Evolutionary conservation across 1,140 invertebrate species (phyloP).

Genomic region (Cotesia vestalis): DNA sequence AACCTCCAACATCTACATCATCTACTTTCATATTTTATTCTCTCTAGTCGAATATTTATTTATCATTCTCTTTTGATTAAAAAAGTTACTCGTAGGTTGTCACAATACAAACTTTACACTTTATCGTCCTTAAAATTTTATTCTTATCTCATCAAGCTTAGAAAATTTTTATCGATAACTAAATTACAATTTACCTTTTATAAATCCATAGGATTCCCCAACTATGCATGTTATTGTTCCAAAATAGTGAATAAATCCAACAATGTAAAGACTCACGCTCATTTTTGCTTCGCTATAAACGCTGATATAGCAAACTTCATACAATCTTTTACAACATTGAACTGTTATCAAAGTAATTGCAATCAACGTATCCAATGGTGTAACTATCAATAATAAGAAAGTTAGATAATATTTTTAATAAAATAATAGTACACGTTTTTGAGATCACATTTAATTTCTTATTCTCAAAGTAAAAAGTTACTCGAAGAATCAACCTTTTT

Average conservation of each 20-base stretch:
- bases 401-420: slow-evolving; percentile 17
- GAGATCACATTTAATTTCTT: not conserved
- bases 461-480: not conserved
- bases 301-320: slow-evolving; percentile 80
- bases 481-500: not conserved
- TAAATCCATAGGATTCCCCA: slow-evolving; percentile 78
- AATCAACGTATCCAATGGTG: slow-evolving; percentile 67
- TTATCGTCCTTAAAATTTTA: too few species aligned
- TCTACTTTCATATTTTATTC: too few species aligned
- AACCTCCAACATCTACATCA: too few species aligned
- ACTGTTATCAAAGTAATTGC: slow-evolving; percentile 71
- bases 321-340: slow-evolving; percentile 78
- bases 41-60: too few species aligned
- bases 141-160: not conserved
- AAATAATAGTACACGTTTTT: not conserved
- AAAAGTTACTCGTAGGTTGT: too few species aligned
- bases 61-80: too few species aligned
- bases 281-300: slow-evolving; percentile 84
- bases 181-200: slow-evolving; percentile 56
- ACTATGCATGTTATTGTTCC: slow-evolving; percentile 73
- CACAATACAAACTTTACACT: too few species aligned
- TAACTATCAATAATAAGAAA: slow-evolving; percentile 64
- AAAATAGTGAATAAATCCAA: slow-evolving; percentile 81
- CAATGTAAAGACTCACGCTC: slow-evolving; percentile 78
- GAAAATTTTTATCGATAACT: not conserved